Evolutionary conservation across 2,888 invertebrate genomes (phyloP).

Genomic region (Gortyna flavago): DNA sequence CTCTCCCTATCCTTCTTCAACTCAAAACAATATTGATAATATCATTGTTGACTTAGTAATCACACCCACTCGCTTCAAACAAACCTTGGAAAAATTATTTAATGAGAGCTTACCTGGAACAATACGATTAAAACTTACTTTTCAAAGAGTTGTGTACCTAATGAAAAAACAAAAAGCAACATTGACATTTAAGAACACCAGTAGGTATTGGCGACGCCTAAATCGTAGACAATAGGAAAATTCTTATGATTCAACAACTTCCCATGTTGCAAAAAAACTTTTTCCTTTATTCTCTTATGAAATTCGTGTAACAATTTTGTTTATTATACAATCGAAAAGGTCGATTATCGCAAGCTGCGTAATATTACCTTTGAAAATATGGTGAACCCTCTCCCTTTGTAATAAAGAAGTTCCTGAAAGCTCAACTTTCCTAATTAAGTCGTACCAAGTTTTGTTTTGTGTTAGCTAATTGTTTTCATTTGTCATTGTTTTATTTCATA

Average conservation of each 20-base stretch:
- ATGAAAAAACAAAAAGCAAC: constrained; percentile 48
- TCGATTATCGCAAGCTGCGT: constrained; percentile 39
- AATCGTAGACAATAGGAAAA: constrained; percentile 36
- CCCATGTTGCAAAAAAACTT: constrained; percentile 43
- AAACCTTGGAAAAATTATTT: constrained; percentile 23
- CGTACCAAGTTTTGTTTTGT: constrained; percentile 35
- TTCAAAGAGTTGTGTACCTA: constrained; percentile 51
- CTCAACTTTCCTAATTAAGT: constrained; percentile 54
- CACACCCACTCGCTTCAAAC: constrained; percentile 19
- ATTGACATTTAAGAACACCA: constrained; percentile 39
- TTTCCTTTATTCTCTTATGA: constrained; percentile 38
- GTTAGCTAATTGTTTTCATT: constrained; percentile 44
- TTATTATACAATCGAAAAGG: constrained; percentile 47
- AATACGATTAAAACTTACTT: constrained; percentile 43
- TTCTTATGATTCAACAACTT: constrained; percentile 20
- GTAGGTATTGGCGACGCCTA: constrained; percentile 21
- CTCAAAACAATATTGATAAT: constrained; percentile 7
- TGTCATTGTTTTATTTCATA: constrained; percentile 41
- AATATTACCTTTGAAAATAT: constrained; percentile 49
- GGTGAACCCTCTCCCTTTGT: constrained; percentile 41
- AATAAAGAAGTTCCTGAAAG: constrained; percentile 27
- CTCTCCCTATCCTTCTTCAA: neutral
- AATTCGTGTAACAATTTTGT: constrained; percentile 54
- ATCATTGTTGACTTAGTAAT: neutral
- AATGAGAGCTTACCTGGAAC: constrained; percentile 34